Percentiles rank a stretch among this genome's conserved stretches.
phyloP scores from a whole-genome alignment of 2,888 invertebrate species.

The Chydorus sphaericus region DNA sequence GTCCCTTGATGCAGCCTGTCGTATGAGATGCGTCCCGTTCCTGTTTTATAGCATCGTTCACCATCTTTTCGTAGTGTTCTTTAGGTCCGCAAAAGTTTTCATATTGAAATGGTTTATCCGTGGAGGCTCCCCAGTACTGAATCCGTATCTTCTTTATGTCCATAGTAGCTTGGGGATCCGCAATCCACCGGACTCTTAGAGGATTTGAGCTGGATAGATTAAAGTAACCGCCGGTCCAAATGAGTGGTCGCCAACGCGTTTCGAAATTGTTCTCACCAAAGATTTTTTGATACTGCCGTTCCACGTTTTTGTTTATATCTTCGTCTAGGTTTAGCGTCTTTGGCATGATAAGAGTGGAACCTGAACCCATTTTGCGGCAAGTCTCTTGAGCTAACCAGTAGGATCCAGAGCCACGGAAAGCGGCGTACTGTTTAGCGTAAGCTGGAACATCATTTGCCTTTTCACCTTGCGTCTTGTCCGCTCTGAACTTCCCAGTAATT shows the following conservation, averaged over 20 bases:
- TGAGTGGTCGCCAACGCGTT: background rate
- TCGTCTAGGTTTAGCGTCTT: background rate
- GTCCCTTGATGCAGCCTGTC: background rate
- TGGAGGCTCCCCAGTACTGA: background rate
- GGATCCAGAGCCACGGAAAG: background rate
- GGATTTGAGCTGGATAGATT: background rate
- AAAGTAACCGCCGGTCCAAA: background rate
- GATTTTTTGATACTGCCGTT: background rate
- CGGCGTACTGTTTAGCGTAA: background rate
- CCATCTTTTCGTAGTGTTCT: background rate
- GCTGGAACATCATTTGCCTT: background rate
- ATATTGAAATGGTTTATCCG: background rate
- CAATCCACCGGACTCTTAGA: background rate
- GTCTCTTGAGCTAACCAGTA: background rate
- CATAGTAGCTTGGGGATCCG: background rate
- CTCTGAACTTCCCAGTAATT: background rate
- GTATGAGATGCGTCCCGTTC: background rate
- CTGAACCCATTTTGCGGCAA: background rate
- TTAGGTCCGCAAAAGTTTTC: background rate
- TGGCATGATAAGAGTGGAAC: background rate
- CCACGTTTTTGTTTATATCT: background rate
- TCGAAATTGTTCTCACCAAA: background rate
- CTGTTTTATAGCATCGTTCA: background rate
- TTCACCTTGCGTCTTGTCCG: too few species aligned
- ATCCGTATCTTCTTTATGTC: background rate